Conservation (phyloP, 2,888 invertebrate genomes). For the Drosophila nigritarsus region DNA sequence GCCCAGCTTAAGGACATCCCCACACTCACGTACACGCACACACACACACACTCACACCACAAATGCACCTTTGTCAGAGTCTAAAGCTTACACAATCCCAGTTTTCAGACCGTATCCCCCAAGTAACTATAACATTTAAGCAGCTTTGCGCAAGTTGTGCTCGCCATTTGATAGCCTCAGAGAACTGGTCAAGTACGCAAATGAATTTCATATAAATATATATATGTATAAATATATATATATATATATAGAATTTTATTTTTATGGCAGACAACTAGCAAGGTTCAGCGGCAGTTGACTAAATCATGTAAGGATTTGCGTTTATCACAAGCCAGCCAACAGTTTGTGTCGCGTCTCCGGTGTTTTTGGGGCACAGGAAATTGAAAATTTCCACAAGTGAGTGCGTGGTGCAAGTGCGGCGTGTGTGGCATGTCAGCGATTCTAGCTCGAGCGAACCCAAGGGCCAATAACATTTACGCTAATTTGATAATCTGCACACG, state of each 20-base stretch:
- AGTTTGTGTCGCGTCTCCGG: constrained; percentile 14
- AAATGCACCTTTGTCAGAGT: constrained; percentile 55
- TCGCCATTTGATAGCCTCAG: constrained; percentile 67
- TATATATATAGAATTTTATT: constrained; percentile 38
- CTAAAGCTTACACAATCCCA: constrained; percentile 12
- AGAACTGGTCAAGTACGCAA: constrained; percentile 22
- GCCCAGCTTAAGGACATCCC: constrained; percentile 44
- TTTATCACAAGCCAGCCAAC: constrained; percentile 53
- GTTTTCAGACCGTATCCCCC: constrained; percentile 9
- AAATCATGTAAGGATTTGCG: constrained; percentile 77
- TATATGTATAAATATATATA: constrained; percentile 15
- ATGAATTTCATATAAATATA: constrained; percentile 50
- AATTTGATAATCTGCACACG: constrained; percentile 82
- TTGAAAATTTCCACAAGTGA: constrained; percentile 72
- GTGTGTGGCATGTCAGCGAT: constrained; percentile 65
- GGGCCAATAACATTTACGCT: constrained; percentile 77
- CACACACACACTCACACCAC: neutral
- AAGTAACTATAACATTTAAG: constrained; percentile 83
- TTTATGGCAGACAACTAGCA: constrained; percentile 71
- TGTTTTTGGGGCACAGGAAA: constrained; percentile 60
- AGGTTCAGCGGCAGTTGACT: constrained; percentile 65
- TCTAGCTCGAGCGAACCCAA: constrained; percentile 37
- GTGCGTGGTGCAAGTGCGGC: constrained; percentile 33
- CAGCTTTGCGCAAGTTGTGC: constrained; percentile 77
- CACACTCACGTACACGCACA: neutral